Evolutionary conservation across 1,140 invertebrate species (phyloP).

Genomic region (Potamilus streckersoni): DNA sequence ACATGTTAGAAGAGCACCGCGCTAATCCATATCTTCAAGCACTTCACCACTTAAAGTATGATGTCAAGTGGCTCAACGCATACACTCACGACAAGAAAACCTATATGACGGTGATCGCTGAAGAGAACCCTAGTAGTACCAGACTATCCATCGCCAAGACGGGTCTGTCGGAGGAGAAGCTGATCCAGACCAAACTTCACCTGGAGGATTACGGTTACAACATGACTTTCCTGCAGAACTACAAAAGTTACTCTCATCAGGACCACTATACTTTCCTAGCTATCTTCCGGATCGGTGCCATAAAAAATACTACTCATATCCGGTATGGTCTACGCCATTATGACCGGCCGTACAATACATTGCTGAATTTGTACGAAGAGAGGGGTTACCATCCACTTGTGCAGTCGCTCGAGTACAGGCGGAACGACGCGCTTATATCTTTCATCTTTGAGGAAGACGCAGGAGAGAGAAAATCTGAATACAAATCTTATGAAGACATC

Average conservation of each 20-base stretch:
- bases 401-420: constrained; percentile 50
- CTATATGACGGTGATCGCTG: constrained; percentile 48
- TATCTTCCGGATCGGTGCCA: constrained; percentile 49
- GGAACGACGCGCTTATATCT: constrained; percentile 48
- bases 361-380: constrained; percentile 52
- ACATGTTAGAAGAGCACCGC: constrained; percentile 52
- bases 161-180: constrained; percentile 44
- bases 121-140: constrained; percentile 19
- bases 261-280: constrained; percentile 47
- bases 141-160: constrained; percentile 44
- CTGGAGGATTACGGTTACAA: constrained; percentile 50
- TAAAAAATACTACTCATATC: constrained; percentile 45
- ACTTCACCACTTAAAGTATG: constrained; percentile 39
- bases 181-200: constrained; percentile 47
- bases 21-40: constrained; percentile 51
- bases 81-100: constrained; percentile 38
- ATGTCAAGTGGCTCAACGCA: constrained; percentile 56
- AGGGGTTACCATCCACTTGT: constrained; percentile 52
- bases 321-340: constrained; percentile 56
- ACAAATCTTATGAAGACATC: constrained; percentile 51
- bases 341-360: constrained; percentile 53
- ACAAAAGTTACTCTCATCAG: constrained; percentile 49
- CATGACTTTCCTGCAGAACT: constrained; percentile 58
- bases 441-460: constrained; percentile 56
- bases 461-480: constrained; percentile 32